Conservation (phyloP, 2,888 invertebrate species). For the Hecatera dysodea region DNA sequence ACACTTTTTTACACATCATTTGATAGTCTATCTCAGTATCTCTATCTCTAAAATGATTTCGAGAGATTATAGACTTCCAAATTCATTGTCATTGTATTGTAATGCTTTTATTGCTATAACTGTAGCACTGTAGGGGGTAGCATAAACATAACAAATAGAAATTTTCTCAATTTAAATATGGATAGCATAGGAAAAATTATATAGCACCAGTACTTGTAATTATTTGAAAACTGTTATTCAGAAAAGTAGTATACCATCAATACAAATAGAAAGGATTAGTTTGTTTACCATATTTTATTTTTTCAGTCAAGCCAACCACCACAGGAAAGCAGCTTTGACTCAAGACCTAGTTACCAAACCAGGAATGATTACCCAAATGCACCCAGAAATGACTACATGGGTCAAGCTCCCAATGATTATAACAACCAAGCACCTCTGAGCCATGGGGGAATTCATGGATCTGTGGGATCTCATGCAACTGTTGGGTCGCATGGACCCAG, state of each 20-base stretch:
- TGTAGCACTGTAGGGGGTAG: no score
- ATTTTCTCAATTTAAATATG: no score
- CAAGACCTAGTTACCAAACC: conserved; percentile 65
- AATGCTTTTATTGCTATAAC: no score
- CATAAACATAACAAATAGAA: no score
- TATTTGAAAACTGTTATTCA: neutral
- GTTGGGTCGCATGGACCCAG: conserved; percentile 25
- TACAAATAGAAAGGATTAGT: neutral
- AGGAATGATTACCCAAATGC: conserved; percentile 70
- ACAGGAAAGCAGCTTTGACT: conserved; percentile 64
- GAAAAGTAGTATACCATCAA: neutral
- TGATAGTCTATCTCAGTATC: no score
- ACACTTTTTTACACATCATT: no score
- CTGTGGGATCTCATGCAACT: conserved; percentile 21
- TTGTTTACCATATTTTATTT: neutral
- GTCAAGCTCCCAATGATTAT: conserved; percentile 49
- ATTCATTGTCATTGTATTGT: no score
- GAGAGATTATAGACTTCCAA: no score
- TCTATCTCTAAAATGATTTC: no score
- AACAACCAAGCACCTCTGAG: conserved; percentile 37
- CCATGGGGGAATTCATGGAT: conserved; percentile 23
- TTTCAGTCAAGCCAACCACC: conserved; percentile 63
- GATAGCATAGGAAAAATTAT: no score
- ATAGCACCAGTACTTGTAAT: neutral
- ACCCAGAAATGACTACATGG: conserved; percentile 61